Percentiles rank a stretch among this genome's conserved stretches.
Conservation (phyloP, 2,113 vertebrate species). For the Hippotragus niger region DNA sequence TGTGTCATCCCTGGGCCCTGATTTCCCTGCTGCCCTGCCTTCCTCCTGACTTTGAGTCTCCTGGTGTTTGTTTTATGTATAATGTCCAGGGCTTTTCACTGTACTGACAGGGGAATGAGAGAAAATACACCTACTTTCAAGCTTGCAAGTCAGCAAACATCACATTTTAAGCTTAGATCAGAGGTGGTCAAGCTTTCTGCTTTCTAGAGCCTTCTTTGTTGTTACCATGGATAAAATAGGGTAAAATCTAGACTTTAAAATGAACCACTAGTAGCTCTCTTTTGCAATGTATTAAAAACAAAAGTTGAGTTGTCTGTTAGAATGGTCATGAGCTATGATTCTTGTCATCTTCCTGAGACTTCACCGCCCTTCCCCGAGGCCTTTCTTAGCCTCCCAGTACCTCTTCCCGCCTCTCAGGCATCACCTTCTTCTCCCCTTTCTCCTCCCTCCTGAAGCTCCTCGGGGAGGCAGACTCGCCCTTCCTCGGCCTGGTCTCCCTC, state of each 20-base stretch:
- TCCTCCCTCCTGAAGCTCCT: background rate
- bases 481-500: fast-evolving
- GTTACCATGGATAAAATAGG: background rate
- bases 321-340: background rate
- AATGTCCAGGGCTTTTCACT: background rate
- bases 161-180: background rate
- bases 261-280: too few relatives aligned
- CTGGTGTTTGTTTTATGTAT: background rate
- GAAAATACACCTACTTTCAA: background rate
- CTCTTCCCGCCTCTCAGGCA: background rate
- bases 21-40: background rate
- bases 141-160: background rate
- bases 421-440: background rate
- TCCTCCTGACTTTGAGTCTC: background rate
- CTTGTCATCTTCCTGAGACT: background rate
- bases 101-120: background rate
- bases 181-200: background rate
- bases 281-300: background rate
- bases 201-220: background rate
- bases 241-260: background rate
- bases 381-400: background rate
- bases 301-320: background rate
- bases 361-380: background rate
- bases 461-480: background rate
- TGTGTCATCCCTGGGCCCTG: too few relatives aligned